Evolutionary conservation across 2,797 vertebrate species (phyloP).

Genomic region (Oceanodroma leucorhoa): DNA sequence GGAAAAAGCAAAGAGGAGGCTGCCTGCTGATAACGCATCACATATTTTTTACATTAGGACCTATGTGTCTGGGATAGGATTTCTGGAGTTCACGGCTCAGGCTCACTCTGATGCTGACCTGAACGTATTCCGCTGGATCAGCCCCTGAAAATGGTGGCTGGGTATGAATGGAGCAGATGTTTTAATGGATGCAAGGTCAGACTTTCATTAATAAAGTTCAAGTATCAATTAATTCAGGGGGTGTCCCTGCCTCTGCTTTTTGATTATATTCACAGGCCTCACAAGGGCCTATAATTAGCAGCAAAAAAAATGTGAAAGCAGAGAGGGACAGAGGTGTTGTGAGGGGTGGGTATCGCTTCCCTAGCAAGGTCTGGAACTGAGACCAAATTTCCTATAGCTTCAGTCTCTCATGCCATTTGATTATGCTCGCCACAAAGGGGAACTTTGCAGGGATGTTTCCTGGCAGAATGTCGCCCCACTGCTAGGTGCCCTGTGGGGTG

Average conservation of each 20-base stretch:
- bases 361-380: not conserved
- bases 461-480: not conserved
- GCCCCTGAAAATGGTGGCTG: not conserved
- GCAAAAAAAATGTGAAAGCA: not conserved
- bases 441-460: not conserved
- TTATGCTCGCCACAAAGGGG: rapidly evolving
- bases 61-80: not conserved
- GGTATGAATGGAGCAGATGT: not conserved
- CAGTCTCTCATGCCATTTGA: rapidly evolving
- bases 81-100: not conserved
- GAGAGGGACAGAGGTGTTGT: not conserved
- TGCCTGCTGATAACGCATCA: not conserved
- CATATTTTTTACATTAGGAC: not conserved
- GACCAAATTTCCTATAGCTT: not conserved
- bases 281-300: not conserved
- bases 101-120: not conserved
- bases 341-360: not conserved
- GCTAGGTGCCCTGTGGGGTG: not conserved
- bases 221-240: not conserved
- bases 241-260: not conserved
- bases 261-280: not conserved
- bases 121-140: not conserved
- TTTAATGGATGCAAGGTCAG: not conserved
- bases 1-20: not conserved
- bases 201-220: not conserved